A percentile compares a stretch with the other conserved stretches of the same genome.
phyloP scores from a whole-genome alignment of 1,140 invertebrate genomes.

The Bombus balteatus region DNA sequence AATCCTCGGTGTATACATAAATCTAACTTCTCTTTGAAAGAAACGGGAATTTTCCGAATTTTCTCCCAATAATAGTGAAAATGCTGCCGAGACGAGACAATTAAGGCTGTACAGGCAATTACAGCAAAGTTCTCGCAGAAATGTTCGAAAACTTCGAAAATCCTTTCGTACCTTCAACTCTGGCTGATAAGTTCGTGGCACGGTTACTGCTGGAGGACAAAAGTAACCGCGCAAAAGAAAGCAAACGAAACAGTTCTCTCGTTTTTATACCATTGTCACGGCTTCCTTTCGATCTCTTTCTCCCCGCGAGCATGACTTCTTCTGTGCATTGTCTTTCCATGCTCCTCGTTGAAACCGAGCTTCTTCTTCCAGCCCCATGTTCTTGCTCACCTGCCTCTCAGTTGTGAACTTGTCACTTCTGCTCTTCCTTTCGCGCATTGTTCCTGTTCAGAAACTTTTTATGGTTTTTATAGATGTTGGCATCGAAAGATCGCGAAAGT shows the following conservation, averaged over 20 bases:
- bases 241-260: neutral
- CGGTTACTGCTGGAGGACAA: slow-evolving; percentile 8
- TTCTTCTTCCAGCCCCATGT: neutral
- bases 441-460: slow-evolving; percentile 2
- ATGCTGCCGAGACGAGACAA: neutral
- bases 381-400: slow-evolving; percentile 1
- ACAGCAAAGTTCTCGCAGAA: neutral
- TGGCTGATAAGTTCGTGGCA: slow-evolving; percentile 17
- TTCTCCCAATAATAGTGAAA: neutral
- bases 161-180: neutral
- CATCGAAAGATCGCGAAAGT: neutral
- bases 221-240: slow-evolving; percentile 26
- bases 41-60: neutral
- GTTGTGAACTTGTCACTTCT: slow-evolving; percentile 26
- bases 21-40: neutral
- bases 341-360: neutral
- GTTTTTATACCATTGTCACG: slow-evolving; percentile 34
- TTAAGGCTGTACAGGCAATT: neutral
- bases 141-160: slow-evolving; percentile 7
- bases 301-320: slow-evolving; percentile 20
- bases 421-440: slow-evolving; percentile 12
- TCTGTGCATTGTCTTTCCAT: slow-evolving; percentile 26
- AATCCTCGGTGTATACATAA: neutral
- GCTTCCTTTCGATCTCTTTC: slow-evolving; percentile 46
- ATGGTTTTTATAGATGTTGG: too few species aligned